phyloP scores from a whole-genome alignment of 2,797 vertebrate genomes.

The Leptatherina wallacei region DNA sequence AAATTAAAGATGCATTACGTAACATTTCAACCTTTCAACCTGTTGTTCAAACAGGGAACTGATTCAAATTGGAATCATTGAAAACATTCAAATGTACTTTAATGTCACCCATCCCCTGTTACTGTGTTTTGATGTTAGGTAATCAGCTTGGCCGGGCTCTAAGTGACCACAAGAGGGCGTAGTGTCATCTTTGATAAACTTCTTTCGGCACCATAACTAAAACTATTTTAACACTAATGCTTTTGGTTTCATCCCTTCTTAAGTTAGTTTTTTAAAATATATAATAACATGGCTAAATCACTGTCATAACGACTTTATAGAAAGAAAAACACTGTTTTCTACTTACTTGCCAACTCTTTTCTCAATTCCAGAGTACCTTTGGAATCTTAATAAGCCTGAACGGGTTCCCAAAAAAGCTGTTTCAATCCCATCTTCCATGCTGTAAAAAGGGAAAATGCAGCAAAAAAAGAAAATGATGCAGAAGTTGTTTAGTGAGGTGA shows the following conservation, averaged over 20 bases:
- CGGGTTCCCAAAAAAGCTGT: slow-evolving; percentile 93
- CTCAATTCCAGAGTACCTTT: slow-evolving; percentile 88
- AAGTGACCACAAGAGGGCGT: slow-evolving; percentile 34
- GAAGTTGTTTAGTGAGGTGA: no score
- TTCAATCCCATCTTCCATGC: slow-evolving; percentile 86
- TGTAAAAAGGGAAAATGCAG: slow-evolving; percentile 34
- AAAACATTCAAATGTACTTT: background rate
- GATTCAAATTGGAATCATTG: no score
- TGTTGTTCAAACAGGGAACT: no score
- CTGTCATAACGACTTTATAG: background rate
- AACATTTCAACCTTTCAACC: no score
- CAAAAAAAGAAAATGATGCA: background rate
- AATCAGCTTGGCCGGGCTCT: background rate
- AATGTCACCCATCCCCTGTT: no score
- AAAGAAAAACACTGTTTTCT: background rate
- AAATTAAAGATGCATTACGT: no score
- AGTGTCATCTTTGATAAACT: background rate
- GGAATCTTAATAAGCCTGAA: slow-evolving; percentile 89
- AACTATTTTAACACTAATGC: background rate
- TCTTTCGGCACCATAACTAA: background rate
- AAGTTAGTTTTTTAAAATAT: background rate
- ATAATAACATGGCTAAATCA: background rate
- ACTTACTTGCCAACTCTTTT: slow-evolving; percentile 90
- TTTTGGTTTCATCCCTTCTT: background rate
- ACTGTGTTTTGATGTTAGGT: background rate